Evolutionary conservation across 1,140 invertebrate species (phyloP).

Genomic region (Drosophila orosa): DNA sequence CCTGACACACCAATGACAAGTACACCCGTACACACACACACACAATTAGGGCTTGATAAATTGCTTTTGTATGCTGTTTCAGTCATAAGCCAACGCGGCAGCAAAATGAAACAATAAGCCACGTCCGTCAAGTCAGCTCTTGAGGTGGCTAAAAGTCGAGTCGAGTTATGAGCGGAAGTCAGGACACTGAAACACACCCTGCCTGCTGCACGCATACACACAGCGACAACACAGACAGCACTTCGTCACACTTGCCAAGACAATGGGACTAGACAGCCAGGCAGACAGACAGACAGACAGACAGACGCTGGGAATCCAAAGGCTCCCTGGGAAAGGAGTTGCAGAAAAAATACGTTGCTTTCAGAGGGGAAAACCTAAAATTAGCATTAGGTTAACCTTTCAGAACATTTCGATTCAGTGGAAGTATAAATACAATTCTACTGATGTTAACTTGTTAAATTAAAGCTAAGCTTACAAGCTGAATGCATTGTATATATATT

Average conservation of each 20-base stretch:
- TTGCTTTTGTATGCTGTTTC: conserved; percentile 80
- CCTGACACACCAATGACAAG: conserved; percentile 73
- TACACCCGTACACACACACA: conserved; percentile 46
- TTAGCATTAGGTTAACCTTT: neutral
- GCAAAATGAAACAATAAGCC: conserved; percentile 82
- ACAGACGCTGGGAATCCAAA: conserved; percentile 42
- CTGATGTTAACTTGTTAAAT: neutral
- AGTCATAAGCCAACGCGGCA: conserved; percentile 70
- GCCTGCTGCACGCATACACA: conserved; percentile 8
- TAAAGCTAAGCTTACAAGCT: neutral
- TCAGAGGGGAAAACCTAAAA: neutral
- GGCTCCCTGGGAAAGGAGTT: neutral
- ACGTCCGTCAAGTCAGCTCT: conserved; percentile 78
- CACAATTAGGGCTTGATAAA: conserved; percentile 80
- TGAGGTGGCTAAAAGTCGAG: conserved; percentile 76
- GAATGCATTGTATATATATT: neutral
- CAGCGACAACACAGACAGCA: conserved; percentile 30
- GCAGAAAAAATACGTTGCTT: conserved; percentile 7
- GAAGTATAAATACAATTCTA: neutral
- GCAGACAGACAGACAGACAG: conserved; percentile 60
- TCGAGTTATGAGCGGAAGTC: conserved; percentile 71
- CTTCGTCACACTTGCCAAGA: conserved; percentile 66
- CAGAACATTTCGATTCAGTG: neutral
- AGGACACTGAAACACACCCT: conserved; percentile 41
- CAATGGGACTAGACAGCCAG: conserved; percentile 76